These are phyloP conservation scores for Momotus momota DNA, from an alignment of 2,797 vertebrate species.

Conservation along the genomic window DNA sequence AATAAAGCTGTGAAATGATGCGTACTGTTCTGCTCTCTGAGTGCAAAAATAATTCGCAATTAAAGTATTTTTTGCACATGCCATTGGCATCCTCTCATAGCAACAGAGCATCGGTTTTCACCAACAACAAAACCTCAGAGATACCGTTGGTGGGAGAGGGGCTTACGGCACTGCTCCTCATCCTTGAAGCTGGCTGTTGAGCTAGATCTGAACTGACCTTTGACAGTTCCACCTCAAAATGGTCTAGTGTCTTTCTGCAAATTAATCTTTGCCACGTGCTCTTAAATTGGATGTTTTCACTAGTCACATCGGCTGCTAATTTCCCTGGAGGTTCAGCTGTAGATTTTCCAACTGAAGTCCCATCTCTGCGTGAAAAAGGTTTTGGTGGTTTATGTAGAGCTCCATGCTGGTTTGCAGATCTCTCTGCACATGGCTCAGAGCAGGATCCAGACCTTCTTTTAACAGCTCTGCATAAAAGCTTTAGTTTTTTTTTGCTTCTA, in stretches of 20 bases:
- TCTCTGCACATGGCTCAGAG: not conserved
- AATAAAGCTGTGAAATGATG: not conserved
- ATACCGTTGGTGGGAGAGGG: not conserved
- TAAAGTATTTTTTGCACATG: not conserved
- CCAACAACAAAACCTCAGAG: not conserved
- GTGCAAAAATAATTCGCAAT: not conserved
- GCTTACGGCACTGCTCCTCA: not conserved
- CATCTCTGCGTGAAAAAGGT: not conserved
- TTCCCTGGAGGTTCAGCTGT: not conserved
- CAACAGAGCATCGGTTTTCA: not conserved
- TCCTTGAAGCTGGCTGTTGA: not conserved
- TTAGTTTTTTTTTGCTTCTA: not conserved
- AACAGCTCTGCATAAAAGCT: not conserved
- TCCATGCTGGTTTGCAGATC: not conserved
- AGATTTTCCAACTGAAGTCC: not conserved
- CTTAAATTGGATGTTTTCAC: not conserved
- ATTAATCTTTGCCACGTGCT: not conserved
- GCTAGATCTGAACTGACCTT: not conserved
- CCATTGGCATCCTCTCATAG: not conserved
- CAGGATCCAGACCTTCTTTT: not conserved
- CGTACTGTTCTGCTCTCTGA: not conserved
- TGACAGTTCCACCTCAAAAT: not conserved
- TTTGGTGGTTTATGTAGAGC: not conserved
- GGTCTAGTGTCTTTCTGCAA: not conserved
- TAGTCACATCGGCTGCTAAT: not conserved